These are phyloP conservation scores for Barypeithes pellucidus DNA, from an alignment of 2,888 invertebrate genomes.

Conservation along the genomic window DNA sequence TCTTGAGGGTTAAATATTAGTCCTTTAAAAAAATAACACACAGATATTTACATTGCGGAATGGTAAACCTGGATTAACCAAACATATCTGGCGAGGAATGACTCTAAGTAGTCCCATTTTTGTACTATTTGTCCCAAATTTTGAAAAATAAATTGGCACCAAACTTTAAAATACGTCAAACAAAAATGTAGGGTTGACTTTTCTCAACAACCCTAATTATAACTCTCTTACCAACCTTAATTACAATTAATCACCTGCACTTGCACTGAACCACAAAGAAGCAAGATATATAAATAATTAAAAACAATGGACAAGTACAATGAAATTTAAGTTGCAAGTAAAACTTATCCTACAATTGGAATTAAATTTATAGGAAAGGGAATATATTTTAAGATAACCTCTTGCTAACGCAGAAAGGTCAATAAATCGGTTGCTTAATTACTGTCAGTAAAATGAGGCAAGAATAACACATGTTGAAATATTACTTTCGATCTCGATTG, in stretches of 20 bases:
- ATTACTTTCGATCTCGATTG: background rate
- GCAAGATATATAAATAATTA: background rate
- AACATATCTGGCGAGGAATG: background rate
- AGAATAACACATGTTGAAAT: slow-evolving; percentile 17
- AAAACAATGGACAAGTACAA: background rate
- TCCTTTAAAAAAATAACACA: background rate
- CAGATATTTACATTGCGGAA: background rate
- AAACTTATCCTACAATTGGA: slow-evolving; percentile 2
- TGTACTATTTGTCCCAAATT: slow-evolving; percentile 8
- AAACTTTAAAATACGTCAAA: background rate
- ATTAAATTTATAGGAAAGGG: slow-evolving; percentile 31
- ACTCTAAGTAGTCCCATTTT: background rate
- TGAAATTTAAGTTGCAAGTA: slow-evolving; percentile 2
- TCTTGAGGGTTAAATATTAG: background rate
- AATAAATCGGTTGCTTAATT: slow-evolving; percentile 35
- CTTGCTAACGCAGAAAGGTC: slow-evolving; percentile 34
- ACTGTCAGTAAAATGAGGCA: slow-evolving; percentile 1
- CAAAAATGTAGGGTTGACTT: slow-evolving; percentile 1
- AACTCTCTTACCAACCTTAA: slow-evolving; percentile 12
- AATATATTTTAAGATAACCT: slow-evolving; percentile 32
- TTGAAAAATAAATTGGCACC: slow-evolving; percentile 5
- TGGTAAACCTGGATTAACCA: background rate
- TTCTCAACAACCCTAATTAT: background rate
- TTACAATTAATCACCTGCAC: background rate
- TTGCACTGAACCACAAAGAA: background rate